Evolutionary conservation across 2,888 invertebrate species (phyloP).

Genomic region (Dynastes grantii): DNA sequence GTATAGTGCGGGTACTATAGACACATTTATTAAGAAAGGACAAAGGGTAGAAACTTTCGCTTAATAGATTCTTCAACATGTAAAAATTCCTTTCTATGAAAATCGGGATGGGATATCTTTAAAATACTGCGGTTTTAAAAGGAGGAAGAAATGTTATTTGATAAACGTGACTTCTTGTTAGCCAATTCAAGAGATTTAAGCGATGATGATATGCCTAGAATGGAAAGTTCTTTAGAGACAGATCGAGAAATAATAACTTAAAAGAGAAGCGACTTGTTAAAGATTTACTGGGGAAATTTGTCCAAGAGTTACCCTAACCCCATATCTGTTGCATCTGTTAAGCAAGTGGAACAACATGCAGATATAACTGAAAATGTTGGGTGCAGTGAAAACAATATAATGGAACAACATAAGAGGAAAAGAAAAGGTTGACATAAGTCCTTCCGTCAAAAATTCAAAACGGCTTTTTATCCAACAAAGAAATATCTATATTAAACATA

Average conservation of each 20-base stretch:
- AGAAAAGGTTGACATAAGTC: constrained; percentile 41
- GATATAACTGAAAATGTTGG: not conserved
- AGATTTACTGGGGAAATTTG: constrained; percentile 61
- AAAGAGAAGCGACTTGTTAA: constrained; percentile 62
- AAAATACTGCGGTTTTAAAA: too few relatives aligned
- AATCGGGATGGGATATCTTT: too few relatives aligned
- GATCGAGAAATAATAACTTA: constrained; percentile 59
- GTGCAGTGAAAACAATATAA: not conserved
- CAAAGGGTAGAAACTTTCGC: too few relatives aligned
- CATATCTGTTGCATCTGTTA: constrained; percentile 51
- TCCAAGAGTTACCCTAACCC: constrained; percentile 61
- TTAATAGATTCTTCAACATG: too few relatives aligned
- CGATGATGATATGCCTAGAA: constrained; percentile 42
- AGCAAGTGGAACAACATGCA: not conserved
- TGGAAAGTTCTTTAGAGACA: constrained; percentile 50
- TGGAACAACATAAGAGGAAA: not conserved
- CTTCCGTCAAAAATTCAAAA: constrained; percentile 55
- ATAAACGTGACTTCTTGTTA: constrained; percentile 56
- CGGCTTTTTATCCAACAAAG: constrained; percentile 50
- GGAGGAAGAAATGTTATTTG: constrained; percentile 47
- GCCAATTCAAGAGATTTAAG: constrained; percentile 57
- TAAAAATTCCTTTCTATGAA: too few relatives aligned
- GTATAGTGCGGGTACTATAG: too few relatives aligned
- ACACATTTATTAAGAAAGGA: too few relatives aligned
- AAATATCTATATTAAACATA: too few relatives aligned